Evolutionary conservation across 2,888 invertebrate genomes (phyloP), one percentile per base, ranked within the genome.

Genomic region (Parnassius smintheus): DNA sequence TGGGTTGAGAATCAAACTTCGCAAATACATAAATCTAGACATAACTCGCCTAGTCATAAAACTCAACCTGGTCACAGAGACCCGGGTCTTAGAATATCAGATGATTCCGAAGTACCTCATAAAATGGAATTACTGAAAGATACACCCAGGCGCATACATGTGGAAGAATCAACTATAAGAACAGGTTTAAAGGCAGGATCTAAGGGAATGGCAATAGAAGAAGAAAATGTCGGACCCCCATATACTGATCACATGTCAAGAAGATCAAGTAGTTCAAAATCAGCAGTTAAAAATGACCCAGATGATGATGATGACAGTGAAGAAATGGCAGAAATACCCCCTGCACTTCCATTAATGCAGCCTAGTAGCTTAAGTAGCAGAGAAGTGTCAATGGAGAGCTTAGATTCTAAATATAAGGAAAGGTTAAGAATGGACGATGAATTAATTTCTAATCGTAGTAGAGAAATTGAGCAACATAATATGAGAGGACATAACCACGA

Each of bases 1-100:
- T 98, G 98, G 98, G 97, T 98, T 1, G 97, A 97, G 85, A 97
- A 96, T 78, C 97, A 97, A 85, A 96, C 96, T 0, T 94, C 95
- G 18, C 96, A 97, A 88, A 95, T 96, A 70, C 95, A 95, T 77
- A 94, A 94, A 75, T 93, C 93, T 1, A 93, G 93, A 70, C 93
- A 93, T 68, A 92, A 84, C 67, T 92, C 93, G 12, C 90, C 93
- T 25, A 91, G 86, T 69, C 91, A 91, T 65, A 90, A 88, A 80
- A 54, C 69, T 11, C 74, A 75, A 59, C 64, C 72, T 60, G 73
- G 68, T 65, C 80, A 82, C 22, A 86, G 83, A 76, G 82, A 83
- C 66, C 67, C 77, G 66, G 67, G 81, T 73, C 61, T 70, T 76
- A 71, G 82, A 86, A 57, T 73, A 54, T 56, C 75, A 35, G 88